Evolutionary conservation across 1,140 invertebrate species (phyloP), one percentile per base, ranked within the genome.

Genomic region (Orussus abietinus): DNA sequence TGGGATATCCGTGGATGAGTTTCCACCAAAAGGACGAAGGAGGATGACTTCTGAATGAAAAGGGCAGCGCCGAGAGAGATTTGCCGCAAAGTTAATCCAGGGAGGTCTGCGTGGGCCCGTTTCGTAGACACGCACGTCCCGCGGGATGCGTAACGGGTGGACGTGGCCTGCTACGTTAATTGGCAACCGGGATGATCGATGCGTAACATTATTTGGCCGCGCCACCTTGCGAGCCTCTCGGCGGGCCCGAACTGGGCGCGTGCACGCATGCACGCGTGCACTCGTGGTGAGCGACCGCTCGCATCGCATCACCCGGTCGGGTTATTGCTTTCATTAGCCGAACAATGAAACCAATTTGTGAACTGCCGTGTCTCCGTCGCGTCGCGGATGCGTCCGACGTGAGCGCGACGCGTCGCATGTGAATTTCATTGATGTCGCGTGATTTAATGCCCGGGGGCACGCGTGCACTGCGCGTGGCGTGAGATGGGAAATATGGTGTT

Each of bases 331-430:
- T 65, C 64, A 62, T 67, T 67, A 65, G 45, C 39, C 48, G 61
- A 65, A 67, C 61, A 65, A 67, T 65, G 61, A 60, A 57, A 64
- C 55, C 55, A 56, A 67, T 67, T 67, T 64, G 62, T 57, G 47
- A 56, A 55, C 42, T 44, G 53, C 44, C 49, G 35, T 51, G 49
- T 51, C 50, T 51, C 42, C 49, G 46, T 39, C 44, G 20, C 47
- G 20, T n/a, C n/a, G n/a, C n/a, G n/a, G n/a, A n/a, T n/a, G n/a
- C n/a, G n/a, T n/a, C n/a, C n/a, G n/a, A n/a, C n/a, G n/a, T n/a
- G n/a, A n/a, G n/a, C n/a, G n/a, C n/a, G n/a, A n/a, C n/a, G n/a
- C n/a, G n/a, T n/a, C n/a, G n/a, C n/a, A n/a, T n/a, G n/a, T n/a
- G n/a, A n/a, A n/a, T n/a, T n/a, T n/a, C n/a, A n/a, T n/a, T n/a